A percentile compares a stretch with the other conserved stretches of the same genome.
Evolutionary conservation across 2,113 vertebrate genomes (phyloP).

Genomic region (Fukomys damarensis): DNA sequence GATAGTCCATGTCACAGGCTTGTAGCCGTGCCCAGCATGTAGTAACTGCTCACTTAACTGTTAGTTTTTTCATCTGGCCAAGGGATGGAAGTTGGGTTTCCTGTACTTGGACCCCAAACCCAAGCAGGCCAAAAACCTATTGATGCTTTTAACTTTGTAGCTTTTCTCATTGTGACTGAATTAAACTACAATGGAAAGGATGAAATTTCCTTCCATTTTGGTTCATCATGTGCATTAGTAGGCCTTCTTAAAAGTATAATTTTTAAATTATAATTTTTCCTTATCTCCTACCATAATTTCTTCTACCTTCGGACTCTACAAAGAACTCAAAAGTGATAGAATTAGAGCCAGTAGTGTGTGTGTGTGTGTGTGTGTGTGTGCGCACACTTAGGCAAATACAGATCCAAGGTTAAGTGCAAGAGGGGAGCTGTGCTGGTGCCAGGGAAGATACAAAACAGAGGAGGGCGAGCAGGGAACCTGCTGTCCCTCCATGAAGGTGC

Average conservation of each 20-base stretch:
- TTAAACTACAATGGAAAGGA: not conserved
- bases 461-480: not conserved
- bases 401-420: not conserved
- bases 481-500: not conserved
- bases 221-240: not conserved
- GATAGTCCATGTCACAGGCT: rapidly evolving
- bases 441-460: not conserved
- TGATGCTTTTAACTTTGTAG: not conserved
- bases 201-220: not conserved
- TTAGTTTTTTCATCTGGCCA: not conserved
- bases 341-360: no score
- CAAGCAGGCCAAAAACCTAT: not conserved
- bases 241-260: no score
- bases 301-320: no score
- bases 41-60: not conserved
- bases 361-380: not conserved
- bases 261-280: no score
- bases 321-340: no score
- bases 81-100: not conserved
- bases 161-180: not conserved
- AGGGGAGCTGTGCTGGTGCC: not conserved
- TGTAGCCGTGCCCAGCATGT: not conserved
- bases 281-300: no score
- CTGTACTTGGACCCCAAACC: not conserved
- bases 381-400: no score